phyloP scores from a whole-genome alignment of 1,140 invertebrate genomes.

The Neodiprion virginianus region DNA sequence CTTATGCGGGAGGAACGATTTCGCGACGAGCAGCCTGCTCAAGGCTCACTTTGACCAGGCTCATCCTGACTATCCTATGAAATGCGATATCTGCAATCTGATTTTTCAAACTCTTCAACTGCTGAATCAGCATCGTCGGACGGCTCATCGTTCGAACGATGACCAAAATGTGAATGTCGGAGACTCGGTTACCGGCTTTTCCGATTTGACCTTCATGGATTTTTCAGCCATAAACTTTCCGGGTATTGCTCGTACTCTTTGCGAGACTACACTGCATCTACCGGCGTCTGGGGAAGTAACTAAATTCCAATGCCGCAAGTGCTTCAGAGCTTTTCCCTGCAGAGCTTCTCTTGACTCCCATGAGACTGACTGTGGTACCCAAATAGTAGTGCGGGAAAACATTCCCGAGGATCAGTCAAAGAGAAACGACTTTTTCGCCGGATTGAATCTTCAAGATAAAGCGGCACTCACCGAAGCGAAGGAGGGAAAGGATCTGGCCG shows the following conservation, averaged over 20 bases:
- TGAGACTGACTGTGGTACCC: constrained; percentile 62
- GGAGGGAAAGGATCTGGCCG: constrained; percentile 76
- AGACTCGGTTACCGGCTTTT: constrained; percentile 67
- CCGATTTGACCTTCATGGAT: constrained; percentile 80
- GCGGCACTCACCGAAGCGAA: constrained; percentile 56
- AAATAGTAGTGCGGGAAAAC: constrained; percentile 30
- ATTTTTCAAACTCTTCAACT: constrained; percentile 74
- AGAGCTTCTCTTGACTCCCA: constrained; percentile 74
- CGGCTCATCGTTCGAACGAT: constrained; percentile 53
- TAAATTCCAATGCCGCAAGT: constrained; percentile 75
- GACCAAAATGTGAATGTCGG: constrained; percentile 38
- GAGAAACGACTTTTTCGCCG: constrained; percentile 81
- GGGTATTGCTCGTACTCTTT: constrained; percentile 74
- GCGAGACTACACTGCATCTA: constrained; percentile 73
- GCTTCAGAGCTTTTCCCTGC: constrained; percentile 77
- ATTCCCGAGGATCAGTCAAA: constrained; percentile 62
- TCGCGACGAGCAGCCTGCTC: constrained; percentile 65
- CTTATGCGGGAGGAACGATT: constrained; percentile 69
- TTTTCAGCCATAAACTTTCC: constrained; percentile 82
- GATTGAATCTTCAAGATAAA: constrained; percentile 78
- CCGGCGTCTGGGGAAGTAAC: constrained; percentile 66
- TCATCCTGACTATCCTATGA: constrained; percentile 73
- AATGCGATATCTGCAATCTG: constrained; percentile 74
- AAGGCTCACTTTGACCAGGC: constrained; percentile 75
- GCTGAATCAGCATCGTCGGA: constrained; percentile 71